Evolutionary conservation across 2,888 invertebrate species (phyloP).

Genomic region (Platycheirus albimanus): DNA sequence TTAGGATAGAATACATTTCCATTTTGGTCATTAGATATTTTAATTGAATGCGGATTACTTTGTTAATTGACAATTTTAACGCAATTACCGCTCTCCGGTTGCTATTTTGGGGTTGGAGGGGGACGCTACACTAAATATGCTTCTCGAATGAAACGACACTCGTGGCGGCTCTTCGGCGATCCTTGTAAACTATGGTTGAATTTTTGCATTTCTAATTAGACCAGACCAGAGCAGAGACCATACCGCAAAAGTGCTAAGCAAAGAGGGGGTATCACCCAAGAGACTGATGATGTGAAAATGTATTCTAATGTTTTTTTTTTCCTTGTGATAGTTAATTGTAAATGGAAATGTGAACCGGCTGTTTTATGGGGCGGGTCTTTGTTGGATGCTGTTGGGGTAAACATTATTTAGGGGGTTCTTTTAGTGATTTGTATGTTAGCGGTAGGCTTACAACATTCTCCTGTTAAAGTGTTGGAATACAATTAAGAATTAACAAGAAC

Average conservation of each 20-base stretch:
- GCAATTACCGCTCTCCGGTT: constrained; percentile 46
- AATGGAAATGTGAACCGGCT: constrained; percentile 44
- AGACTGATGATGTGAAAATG: constrained; percentile 56
- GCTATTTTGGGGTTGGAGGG: background rate
- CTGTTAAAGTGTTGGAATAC: no score
- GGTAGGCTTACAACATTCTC: no score
- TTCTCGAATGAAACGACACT: background rate
- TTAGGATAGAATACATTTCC: constrained; percentile 22
- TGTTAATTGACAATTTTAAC: constrained; percentile 72
- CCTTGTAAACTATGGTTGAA: constrained; percentile 9
- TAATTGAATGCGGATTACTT: constrained; percentile 73
- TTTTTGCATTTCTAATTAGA: constrained; percentile 64
- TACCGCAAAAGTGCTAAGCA: constrained; percentile 43
- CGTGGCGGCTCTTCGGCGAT: background rate
- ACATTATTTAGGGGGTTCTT: no score
- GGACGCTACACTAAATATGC: constrained; percentile 9
- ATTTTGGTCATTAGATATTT: constrained; percentile 66
- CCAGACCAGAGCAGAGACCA: constrained; percentile 17
- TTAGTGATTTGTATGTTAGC: no score
- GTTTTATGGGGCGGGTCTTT: background rate
- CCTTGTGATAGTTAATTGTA: constrained; percentile 42
- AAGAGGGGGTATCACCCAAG: background rate
- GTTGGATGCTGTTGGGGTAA: constrained; percentile 14
- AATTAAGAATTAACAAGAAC: no score
- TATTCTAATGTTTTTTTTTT: constrained; percentile 53